These are phyloP conservation scores for Turnix velox DNA, from an alignment of 2,113 vertebrate species.

Conservation along the genomic window DNA sequence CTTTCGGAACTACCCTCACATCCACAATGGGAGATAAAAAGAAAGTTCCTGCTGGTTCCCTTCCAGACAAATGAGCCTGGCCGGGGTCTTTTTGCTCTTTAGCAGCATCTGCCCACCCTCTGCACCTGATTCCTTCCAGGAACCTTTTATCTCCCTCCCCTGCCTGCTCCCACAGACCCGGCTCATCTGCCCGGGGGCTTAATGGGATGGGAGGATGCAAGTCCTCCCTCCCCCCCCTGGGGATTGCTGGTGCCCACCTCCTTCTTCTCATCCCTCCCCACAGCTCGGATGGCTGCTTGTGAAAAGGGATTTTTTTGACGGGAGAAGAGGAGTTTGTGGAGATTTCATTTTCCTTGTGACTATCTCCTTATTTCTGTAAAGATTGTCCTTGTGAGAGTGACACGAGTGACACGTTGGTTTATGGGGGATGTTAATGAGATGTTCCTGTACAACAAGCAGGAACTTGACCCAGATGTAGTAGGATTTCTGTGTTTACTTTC, in stretches of 20 bases:
- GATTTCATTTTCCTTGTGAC: neutral
- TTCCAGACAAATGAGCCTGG: conserved; percentile 60
- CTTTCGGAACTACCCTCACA: neutral
- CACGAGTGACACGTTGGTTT: rapidly evolving
- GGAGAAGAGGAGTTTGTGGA: neutral
- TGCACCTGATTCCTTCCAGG: conserved; percentile 48
- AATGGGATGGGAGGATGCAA: neutral
- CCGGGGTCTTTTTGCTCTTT: conserved; percentile 30
- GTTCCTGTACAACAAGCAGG: neutral
- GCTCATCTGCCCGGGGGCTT: neutral
- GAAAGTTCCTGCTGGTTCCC: conserved; percentile 56
- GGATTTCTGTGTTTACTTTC: neutral
- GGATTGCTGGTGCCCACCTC: neutral
- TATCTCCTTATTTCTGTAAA: neutral
- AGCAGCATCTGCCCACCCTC: conserved; percentile 53
- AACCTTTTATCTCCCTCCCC: conserved; percentile 33
- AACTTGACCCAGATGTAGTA: neutral
- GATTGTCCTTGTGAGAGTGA: neutral
- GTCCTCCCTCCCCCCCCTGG: neutral
- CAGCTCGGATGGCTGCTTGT: neutral
- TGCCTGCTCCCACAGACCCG: neutral
- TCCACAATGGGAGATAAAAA: conserved; percentile 24
- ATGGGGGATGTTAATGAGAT: too few species aligned
- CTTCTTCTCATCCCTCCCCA: neutral
- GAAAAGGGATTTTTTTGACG: neutral